phyloP scores from a whole-genome alignment of 2,113 vertebrate genomes.

The Ploceus nigricollis region DNA sequence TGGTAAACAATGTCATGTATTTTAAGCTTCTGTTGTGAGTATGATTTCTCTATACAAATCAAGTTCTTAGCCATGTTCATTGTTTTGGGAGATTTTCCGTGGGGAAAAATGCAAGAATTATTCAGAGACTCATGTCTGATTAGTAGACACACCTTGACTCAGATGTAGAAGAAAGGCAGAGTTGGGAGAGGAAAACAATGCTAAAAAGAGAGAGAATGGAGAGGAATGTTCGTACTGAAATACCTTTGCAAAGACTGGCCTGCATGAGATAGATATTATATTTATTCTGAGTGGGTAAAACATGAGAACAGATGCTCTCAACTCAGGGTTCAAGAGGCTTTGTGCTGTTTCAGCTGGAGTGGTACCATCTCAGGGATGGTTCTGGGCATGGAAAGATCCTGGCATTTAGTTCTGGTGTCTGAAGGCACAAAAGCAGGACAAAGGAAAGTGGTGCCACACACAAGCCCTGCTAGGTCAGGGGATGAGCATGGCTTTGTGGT shows the following conservation, averaged over 20 bases:
- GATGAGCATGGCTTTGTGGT: neutral
- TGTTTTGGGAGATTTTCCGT: neutral
- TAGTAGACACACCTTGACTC: neutral
- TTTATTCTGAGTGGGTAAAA: neutral
- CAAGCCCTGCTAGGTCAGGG: neutral
- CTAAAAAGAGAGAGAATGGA: neutral
- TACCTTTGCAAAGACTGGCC: neutral
- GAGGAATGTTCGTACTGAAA: neutral
- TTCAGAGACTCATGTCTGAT: neutral
- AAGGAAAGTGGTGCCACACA: neutral
- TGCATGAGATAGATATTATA: accelerated
- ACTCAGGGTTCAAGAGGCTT: neutral
- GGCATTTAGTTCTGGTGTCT: neutral
- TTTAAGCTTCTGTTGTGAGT: neutral
- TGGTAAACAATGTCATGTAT: neutral
- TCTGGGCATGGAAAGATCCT: neutral
- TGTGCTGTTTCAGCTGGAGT: neutral
- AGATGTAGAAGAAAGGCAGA: neutral
- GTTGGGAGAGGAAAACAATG: neutral
- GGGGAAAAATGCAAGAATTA: neutral
- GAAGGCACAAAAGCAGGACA: neutral
- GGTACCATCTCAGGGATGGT: neutral
- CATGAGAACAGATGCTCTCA: neutral
- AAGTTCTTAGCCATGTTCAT: neutral
- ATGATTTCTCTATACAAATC: neutral